These are phyloP conservation scores for Gobius niger DNA, from an alignment of 2,113 vertebrate species.

Conservation along the genomic window DNA sequence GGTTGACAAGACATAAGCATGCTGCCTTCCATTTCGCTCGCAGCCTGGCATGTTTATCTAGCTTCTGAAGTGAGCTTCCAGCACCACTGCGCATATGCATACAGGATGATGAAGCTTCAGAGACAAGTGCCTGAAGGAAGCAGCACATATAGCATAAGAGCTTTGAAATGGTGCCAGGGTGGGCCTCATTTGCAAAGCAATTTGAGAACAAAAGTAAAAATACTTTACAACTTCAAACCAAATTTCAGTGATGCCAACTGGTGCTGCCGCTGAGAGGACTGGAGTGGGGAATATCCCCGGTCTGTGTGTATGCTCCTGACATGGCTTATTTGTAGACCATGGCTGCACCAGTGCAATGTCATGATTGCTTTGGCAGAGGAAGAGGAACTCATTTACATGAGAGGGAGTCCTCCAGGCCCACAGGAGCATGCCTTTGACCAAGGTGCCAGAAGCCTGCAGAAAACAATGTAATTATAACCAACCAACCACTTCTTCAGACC, in stretches of 20 bases:
- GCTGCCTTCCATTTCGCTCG: conserved; percentile 59
- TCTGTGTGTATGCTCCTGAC: conserved; percentile 45
- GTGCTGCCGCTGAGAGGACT: conserved; percentile 37
- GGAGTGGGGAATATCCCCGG: conserved; percentile 43
- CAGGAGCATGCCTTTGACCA: conserved; percentile 63
- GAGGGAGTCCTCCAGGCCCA: conserved; percentile 49
- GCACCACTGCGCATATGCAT: conserved; percentile 63
- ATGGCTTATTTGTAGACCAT: conserved; percentile 58
- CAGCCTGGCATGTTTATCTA: conserved; percentile 71
- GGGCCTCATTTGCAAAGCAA: conserved; percentile 71
- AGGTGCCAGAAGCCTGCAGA: conserved; percentile 58
- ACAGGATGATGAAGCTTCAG: conserved; percentile 63
- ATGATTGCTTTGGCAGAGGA: conserved; percentile 68
- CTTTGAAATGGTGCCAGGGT: conserved; percentile 70
- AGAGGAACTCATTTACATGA: conserved; percentile 62
- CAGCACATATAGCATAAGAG: conserved; percentile 56
- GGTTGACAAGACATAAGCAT: conserved; percentile 65
- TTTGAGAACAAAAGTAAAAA: conserved; percentile 72
- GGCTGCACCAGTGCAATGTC: conserved; percentile 62
- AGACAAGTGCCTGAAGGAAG: conserved; percentile 63
- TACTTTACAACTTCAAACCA: conserved; percentile 65
- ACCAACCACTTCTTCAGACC: conserved; percentile 36
- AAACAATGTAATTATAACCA: conserved; percentile 64
- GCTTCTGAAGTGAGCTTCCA: conserved; percentile 62
- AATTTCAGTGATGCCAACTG: conserved; percentile 55